Percentiles rank a stretch among this genome's conserved stretches.
These are phyloP conservation scores for Tetranychus truncatus DNA, from an alignment of 2,888 invertebrate species.

Conservation along the genomic window DNA sequence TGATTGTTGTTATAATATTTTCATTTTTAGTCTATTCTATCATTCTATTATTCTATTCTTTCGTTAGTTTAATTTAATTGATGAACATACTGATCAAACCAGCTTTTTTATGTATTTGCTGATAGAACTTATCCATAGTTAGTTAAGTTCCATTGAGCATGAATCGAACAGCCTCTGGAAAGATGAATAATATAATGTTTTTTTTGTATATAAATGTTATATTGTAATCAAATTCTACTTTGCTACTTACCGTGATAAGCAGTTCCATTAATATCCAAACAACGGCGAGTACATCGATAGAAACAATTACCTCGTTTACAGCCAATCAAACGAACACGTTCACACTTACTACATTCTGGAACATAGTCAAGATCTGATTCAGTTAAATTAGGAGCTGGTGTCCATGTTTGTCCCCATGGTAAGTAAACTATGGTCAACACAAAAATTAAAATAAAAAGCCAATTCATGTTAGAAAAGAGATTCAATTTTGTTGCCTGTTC, in stretches of 20 bases:
- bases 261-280: conserved; percentile 12
- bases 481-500: too few relatives aligned
- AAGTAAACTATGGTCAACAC: not conserved
- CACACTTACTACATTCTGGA: conserved; percentile 9
- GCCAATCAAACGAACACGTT: conserved; percentile 4
- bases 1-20: not conserved
- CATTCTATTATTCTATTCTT: not conserved
- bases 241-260: conserved; percentile 10
- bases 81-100: too few relatives aligned
- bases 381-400: conserved; percentile 1
- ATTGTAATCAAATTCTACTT: not conserved
- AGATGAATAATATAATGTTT: not conserved
- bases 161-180: not conserved
- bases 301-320: conserved; percentile 11
- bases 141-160: not conserved
- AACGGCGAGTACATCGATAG: conserved; percentile 12
- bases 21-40: not conserved
- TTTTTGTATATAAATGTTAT: not conserved
- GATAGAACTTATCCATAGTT: not conserved
- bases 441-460: not conserved
- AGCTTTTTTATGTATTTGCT: too few relatives aligned
- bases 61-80: too few relatives aligned
- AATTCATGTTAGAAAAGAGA: not conserved
- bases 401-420: not conserved
- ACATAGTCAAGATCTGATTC: conserved; percentile 11